Base-by-base conservation (phyloP, 2,113 vertebrate genomes). In the Hemiprocne comata region DNA sequence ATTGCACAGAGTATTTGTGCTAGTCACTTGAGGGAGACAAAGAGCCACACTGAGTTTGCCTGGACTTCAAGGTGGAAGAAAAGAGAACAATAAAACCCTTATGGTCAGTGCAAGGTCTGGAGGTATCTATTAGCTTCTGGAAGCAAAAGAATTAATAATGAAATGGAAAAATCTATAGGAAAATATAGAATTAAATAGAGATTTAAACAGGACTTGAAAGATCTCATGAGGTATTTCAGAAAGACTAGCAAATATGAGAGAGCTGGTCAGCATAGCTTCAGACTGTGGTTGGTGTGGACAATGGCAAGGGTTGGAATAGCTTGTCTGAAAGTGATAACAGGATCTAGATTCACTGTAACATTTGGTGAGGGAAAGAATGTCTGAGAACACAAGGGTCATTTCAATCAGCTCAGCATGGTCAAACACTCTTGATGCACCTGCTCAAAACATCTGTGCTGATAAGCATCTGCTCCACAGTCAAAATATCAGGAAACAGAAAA, bases 11-110 rank as follows among this genome's bases (percentile, higher is more conserved):
- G 28, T 80, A 66, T 88, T 76, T 61, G 83, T 93, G 80, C 54
- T 34, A 90, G 79, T 62, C 96, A 90, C 90, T 86, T 90, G 95
- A 92, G 94, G 92, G 95, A 93, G 83, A 92, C 94, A 96, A 86
- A 95, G 95, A 90, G 79, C 90, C 69, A 80, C 88, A 38, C 20
- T 66, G 72, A 61, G 7, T 38, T 77, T 74, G 46, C 8, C 75
- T 62, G 55, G 17, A 11, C 83, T 77, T 58, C 58, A 48, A 28
- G 28, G 34, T 6, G 69, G 55, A 38, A 73, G 62, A 28, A 38
- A 40, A 79, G 25, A 55, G 34, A 44, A 40, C 29, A 24, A 26
- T 36, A 19, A 50, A 69, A 84, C 4, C 24, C 13, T 31, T n/a
- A 55, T 8, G 23, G 29, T 34, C 58, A 57, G 23, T 36, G n/a